Base-by-base conservation (phyloP, 2,797 vertebrate species). In the Sebastes trivittatus region DNA sequence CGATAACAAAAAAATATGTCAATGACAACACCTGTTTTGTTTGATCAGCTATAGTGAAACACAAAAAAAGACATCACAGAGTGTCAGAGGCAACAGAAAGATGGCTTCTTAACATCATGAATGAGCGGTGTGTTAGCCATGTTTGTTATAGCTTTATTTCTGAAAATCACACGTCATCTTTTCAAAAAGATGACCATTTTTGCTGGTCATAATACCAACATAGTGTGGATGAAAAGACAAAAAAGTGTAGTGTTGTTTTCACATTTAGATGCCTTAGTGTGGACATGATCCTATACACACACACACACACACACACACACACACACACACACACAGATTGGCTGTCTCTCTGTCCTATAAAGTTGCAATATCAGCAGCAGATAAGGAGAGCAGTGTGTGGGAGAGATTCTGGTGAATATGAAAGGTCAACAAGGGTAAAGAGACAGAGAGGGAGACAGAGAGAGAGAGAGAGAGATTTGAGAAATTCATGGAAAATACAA, bases 1-100 rank as follows among this genome's bases (percentile, higher is more conserved):
- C 62, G 70, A 87, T 83, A 67, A 71, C 11, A 76, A 14, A 58
- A 75, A 65, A 32, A 78, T 64, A 77, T 68, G n/a, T 83, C 71
- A 59, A n/a, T 72, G 75, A 58, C 83, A 79, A 29, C 29, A 77
- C 6, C 11, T 81, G 36, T 11, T 56, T 27, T 54, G 22, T 60
- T 32, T 38, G n/a, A 72, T 34, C 55, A 66, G n/a, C 36, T 16
- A 8, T 18, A 22, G 22, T 42, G n/a, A 60, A 56, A 59, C 18
- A 52, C 23, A 54, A 42, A 34, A 38, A 56, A 27, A 72, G 6
- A 42, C 38, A 72, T 69, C 10, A 69, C 7, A 29, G 9, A 27
- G 29, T 52, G 36, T 64, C 27, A 68, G 20, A 20, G 25, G 25
- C 2, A 29, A 29, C 4, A 55, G 30, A 52, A 29, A 58, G 10